Evolutionary conservation across 2,113 vertebrate species (phyloP), one percentile per base, ranked within the genome.

Genomic region (Macrotus californicus): DNA sequence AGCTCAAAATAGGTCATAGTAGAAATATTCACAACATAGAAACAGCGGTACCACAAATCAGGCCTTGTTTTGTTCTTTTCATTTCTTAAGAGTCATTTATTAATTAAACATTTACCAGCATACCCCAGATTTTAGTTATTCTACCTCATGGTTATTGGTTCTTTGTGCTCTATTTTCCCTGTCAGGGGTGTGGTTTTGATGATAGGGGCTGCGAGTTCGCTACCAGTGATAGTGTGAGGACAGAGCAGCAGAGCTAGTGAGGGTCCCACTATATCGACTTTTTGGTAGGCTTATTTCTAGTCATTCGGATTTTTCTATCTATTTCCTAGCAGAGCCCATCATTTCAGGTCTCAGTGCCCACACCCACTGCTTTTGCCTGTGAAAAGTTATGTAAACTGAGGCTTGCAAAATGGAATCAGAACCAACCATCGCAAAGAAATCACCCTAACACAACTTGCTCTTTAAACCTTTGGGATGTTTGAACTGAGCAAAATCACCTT

Each of bases 231-330:
- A 41, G 18, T n/a, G 2, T 31, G 34, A 41, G 3, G 5, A 52
- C 13, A 93, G 10, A 36, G 1, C 19, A 46, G 26, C 39, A 14
- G 14, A 76, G 10, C 2, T 82, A 16, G 3, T n/a, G 39, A 34
- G 7, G 4, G 22, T 70, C 1, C 26, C 24, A 0, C 4, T 15
- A 22, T 24, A 2, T 93, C 54, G 64, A 0, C 12, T 8, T 66
- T 70, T 21, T 41, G 29, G 7, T 16, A 46, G 13, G 12, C 12
- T 72, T 76, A 48, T 3, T 13, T 77, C 15, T 3, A 43, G 13
- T 43, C 11, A 18, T 19, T 7, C 7, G 26, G 24, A 1, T 2
- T 66, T 31, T 81, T 31, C n/a, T 41, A 69, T 77, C 43, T 76
- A 8, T 87, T 15, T 50, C 3, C 29, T 3, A 29, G 3, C 6